Evolutionary conservation across 92 coral and sea anemone genomes (phyloP).

Genomic region (Phenganax marumi): DNA sequence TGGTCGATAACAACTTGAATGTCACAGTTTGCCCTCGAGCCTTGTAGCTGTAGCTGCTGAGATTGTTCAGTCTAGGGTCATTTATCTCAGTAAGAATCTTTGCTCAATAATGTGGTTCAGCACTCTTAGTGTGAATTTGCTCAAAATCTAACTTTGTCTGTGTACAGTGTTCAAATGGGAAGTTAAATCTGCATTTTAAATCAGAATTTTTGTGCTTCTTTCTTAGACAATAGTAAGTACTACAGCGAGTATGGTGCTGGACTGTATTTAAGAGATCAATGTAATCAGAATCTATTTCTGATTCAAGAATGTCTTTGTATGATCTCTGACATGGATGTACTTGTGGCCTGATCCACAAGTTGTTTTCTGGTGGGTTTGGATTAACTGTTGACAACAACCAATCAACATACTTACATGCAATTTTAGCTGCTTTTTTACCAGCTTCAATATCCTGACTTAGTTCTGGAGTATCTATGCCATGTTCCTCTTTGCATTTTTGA

Average conservation of each 20-base stretch:
- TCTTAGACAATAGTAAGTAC: constrained; percentile 60
- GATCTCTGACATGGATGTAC: constrained; percentile 60
- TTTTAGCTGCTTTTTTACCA: constrained; percentile 46
- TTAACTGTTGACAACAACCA: constrained; percentile 55
- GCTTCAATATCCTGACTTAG: no score
- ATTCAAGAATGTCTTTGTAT: constrained; percentile 42
- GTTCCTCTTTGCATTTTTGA: constrained; percentile 36
- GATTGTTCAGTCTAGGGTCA: constrained; percentile 59
- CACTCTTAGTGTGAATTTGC: constrained; percentile 51
- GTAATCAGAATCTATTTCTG: constrained; percentile 56
- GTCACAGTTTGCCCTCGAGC: constrained; percentile 63
- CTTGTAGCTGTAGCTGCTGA: constrained; percentile 56
- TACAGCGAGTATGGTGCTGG: constrained; percentile 62
- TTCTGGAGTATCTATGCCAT: constrained; percentile 52
- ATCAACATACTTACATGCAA: constrained; percentile 43
- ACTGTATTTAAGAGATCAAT: constrained; percentile 53
- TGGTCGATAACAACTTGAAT: no score
- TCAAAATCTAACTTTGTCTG: constrained; percentile 52
- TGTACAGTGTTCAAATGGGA: constrained; percentile 49
- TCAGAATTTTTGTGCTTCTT: constrained; percentile 58
- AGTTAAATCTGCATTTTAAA: constrained; percentile 57
- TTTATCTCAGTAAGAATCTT: constrained; percentile 52
- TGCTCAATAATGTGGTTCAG: constrained; percentile 54
- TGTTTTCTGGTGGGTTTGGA: constrained; percentile 62
- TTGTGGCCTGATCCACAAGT: constrained; percentile 55